These are phyloP conservation scores for Agrenia bidenticulata DNA, from an alignment of 2,888 invertebrate species.

Conservation along the genomic window DNA sequence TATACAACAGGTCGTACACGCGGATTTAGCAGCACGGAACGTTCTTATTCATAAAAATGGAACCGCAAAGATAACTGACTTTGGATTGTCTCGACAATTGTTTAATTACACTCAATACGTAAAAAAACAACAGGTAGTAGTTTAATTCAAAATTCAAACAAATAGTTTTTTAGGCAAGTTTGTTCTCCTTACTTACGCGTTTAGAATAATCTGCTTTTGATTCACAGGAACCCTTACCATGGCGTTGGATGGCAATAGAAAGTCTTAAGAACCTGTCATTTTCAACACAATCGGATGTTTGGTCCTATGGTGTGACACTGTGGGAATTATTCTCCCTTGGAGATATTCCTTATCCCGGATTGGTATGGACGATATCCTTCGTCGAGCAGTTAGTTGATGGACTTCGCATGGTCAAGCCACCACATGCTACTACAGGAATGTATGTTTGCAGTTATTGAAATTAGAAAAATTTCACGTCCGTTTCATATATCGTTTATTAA, in stretches of 20 bases:
- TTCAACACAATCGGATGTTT: constrained; percentile 36
- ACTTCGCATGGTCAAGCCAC: constrained; percentile 31
- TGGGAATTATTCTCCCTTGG: constrained; percentile 42
- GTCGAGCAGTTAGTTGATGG: constrained; percentile 32
- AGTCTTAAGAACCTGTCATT: constrained; percentile 30
- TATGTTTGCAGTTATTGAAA: constrained; percentile 6
- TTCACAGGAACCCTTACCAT: constrained; percentile 21
- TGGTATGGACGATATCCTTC: constrained; percentile 35
- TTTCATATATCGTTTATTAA: background rate
- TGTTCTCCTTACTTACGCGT: no score
- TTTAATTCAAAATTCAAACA: background rate
- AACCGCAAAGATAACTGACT: constrained; percentile 39
- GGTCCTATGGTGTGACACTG: constrained; percentile 35
- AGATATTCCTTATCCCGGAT: constrained; percentile 38
- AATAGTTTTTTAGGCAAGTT: background rate
- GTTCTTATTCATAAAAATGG: constrained; percentile 28
- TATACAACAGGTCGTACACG: constrained; percentile 44
- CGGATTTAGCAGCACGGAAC: constrained; percentile 39
- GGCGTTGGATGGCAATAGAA: constrained; percentile 41
- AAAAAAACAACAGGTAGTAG: constrained; percentile 37
- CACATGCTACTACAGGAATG: constrained; percentile 24
- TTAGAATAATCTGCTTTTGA: no score
- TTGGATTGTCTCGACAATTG: constrained; percentile 39
- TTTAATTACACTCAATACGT: constrained; percentile 40
- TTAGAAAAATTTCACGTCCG: background rate